These are phyloP conservation scores for Polypedilum pembai DNA, from an alignment of 1,140 invertebrate species.

Conservation along the genomic window DNA sequence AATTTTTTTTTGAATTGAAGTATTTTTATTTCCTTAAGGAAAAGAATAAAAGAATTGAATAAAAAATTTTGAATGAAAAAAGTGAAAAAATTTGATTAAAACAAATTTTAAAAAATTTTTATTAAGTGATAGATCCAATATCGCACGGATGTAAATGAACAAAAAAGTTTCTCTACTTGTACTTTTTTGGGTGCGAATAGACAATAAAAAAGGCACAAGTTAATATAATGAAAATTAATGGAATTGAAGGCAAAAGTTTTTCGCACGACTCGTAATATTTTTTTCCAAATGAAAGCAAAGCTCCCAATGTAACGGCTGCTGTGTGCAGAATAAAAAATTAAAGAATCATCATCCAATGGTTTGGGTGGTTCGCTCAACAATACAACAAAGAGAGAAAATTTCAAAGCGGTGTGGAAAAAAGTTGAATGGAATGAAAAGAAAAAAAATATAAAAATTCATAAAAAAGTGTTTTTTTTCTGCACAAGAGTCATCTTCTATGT, in stretches of 20 bases:
- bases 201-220: background rate
- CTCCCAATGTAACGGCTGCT: background rate
- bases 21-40: too few species aligned
- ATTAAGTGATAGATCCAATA: background rate
- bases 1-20: too few species aligned
- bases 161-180: background rate
- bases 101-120: background rate
- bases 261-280: background rate
- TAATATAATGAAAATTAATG: constrained; percentile 7
- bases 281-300: background rate
- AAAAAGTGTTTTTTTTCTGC: background rate
- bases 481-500: constrained; percentile 14
- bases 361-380: background rate
- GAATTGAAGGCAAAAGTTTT: constrained; percentile 15
- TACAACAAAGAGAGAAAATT: background rate
- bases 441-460: constrained; percentile 3
- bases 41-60: background rate
- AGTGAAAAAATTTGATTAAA: background rate
- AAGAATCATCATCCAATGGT: background rate
- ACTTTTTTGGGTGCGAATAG: background rate
- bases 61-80: background rate
- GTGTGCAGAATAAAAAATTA: background rate
- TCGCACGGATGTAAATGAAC: background rate
- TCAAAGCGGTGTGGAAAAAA: background rate
- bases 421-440: background rate